Evolutionary conservation across 1,140 invertebrate species (phyloP), one percentile per base, ranked within the genome.

Genomic region (Andricus grossulariae): DNA sequence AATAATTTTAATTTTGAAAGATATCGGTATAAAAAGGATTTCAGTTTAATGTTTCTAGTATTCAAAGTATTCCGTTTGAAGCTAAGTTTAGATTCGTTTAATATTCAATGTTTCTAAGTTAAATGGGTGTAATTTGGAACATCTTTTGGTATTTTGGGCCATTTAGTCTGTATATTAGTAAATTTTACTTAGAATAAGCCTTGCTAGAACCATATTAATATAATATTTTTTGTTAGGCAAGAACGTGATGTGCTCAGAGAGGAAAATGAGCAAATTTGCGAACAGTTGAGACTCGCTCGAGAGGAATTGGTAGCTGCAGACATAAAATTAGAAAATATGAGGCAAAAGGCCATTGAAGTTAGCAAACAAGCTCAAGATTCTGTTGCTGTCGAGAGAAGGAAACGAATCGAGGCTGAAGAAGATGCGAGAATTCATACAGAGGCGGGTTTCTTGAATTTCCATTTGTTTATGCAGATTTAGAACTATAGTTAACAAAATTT

Each of bases 181-280:
- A 32, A 50, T 21, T 73, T 16, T 70, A 50, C 21, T 55, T 11
- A 16, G 72, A 76, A 54, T 21, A 79, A 51, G 50, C 32, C 2
- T 54, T 76, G 21, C 39, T 60, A 60, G 57, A 45, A 50, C 54
- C 60, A 73, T 70, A 51, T 72, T 50, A 60, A 49, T 76, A 52
- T 50, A 76, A 10, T 60, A 73, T 82, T 74, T 50, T 73, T 73
- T 82, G 82, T 72, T 21, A 92, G 90, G 52, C 91, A 94, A 85
- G 95, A 96, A 88, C 86, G 93, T 39, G 94, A 94, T 80, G 89
- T 92, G 75, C 87, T 95, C 18, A 92, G 92, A 79, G 92, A 94
- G 78, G 94, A 95, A 88, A 90, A 94, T 83, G 91, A 93, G 51
- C 91, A 93, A 79, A 82, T 92, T 78, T 90, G 90, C 57, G 91